Evolutionary conservation across 2,113 vertebrate species (phyloP), one percentile per base, ranked within the genome.

Genomic region (Tretioscincus oriximinensis): DNA sequence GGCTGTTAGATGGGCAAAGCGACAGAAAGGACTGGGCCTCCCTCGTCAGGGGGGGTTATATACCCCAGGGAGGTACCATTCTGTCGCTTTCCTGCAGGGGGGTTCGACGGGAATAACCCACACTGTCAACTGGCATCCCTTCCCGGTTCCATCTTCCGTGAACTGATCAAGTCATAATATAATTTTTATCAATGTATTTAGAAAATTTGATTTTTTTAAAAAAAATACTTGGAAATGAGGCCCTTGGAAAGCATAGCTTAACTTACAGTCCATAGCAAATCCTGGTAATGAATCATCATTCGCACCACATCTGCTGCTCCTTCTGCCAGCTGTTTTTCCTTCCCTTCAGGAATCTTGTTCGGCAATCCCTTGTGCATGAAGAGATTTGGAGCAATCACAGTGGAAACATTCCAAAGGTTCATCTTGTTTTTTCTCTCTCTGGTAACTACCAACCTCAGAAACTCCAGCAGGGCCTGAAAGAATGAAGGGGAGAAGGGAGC

Each of bases 401-500:
- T 97, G 74, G 97, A 97, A 35, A 98, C 96, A 0, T 96, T 97
- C 97, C 97, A 97, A 80, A 98, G 94, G 81, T 95, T 97, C 98
- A 98, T 99, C 85, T 97, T 96, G 95, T 98, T 99, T 87, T 89
- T 93, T 70, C 91, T 95, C 90, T 98, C 97, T 26, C 86, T 90
- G 64, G 94, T 93, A 72, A 97, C 96, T 88, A 98, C 97, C 88
- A 97, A 96, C 81, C 92, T 95, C 80, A 99, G 96, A 86, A 98
- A 98, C 88, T 97, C 97, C 24, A 98, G 93, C 9, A 99, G 93
- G 1, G 93, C 96, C 97, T 98, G 88, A 61, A 26, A 66, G 45
- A 81, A 6, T 3, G 12, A 5, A 41, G 54, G 54, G 54, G 22
- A 78, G 47, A 11, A 51, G 16, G 54, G 16, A 58, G 16, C 3